phyloP scores from a whole-genome alignment of 2,797 vertebrate species.

The Potorous gilbertii region DNA sequence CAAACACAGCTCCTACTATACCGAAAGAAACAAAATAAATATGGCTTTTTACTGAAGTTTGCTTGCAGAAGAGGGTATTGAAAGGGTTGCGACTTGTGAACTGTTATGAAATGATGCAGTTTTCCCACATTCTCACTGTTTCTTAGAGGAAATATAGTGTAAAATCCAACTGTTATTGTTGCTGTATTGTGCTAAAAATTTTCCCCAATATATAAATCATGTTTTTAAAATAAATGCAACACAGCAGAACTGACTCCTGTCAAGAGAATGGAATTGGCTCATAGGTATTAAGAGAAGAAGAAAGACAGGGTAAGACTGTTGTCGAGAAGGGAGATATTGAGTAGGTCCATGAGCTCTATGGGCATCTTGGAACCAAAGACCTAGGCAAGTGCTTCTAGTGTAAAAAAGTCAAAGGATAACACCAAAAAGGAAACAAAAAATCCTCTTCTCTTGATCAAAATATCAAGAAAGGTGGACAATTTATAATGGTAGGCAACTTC shows the following conservation, averaged over 20 bases:
- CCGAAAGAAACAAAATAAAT: no score
- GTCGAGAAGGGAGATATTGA: background rate
- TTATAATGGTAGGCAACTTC: no score
- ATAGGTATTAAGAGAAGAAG: background rate
- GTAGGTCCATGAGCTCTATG: background rate
- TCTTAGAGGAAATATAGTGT: no score
- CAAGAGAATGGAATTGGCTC: background rate
- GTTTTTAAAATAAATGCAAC: background rate
- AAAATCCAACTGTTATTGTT: no score
- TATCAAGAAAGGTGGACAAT: no score
- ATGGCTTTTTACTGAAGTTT: no score
- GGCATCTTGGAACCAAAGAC: background rate
- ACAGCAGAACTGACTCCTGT: background rate
- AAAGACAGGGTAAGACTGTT: background rate
- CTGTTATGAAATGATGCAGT: no score
- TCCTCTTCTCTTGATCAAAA: background rate
- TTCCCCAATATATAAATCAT: background rate
- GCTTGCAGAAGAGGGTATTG: no score
- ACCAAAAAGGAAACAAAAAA: background rate
- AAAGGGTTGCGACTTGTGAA: no score
- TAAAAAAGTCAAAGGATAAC: background rate
- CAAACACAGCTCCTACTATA: no score
- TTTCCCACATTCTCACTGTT: no score
- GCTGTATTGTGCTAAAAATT: no score
- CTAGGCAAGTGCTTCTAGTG: background rate